Evolutionary conservation across 2,113 vertebrate species (phyloP).

Genomic region (Abramis brama): DNA sequence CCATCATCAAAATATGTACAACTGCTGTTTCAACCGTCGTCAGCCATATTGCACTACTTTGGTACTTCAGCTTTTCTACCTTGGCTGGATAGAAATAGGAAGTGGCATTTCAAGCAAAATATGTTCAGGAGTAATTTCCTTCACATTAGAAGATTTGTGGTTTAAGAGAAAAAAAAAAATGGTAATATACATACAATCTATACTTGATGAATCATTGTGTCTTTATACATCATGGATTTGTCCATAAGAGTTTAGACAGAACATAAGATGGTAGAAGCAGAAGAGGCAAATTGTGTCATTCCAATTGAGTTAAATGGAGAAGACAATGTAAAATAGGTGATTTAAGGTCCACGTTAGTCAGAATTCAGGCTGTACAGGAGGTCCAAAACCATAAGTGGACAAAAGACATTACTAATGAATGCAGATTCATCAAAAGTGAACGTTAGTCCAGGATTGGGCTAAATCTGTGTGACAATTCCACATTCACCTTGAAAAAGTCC

Average conservation of each 20-base stretch:
- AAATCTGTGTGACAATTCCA: conserved; percentile 3
- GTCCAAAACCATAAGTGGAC: conserved; percentile 34
- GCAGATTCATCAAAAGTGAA: background rate
- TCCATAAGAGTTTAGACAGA: background rate
- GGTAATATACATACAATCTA: conserved; percentile 48
- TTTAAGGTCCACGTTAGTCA: conserved; percentile 43
- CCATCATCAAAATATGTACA: conserved; percentile 27
- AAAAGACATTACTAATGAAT: conserved; percentile 39
- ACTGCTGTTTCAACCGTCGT: conserved; percentile 31
- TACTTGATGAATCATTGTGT: conserved; percentile 30
- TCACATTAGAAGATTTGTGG: conserved; percentile 38
- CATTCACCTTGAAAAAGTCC: conserved; percentile 29
- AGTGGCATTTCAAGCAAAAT: conserved; percentile 40
- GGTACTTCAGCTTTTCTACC: conserved; percentile 50
- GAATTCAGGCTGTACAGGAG: conserved; percentile 38
- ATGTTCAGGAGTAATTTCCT: conserved; percentile 28
- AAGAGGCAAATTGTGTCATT: background rate
- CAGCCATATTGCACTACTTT: conserved; percentile 46
- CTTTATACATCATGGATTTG: conserved; percentile 41
- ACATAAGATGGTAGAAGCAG: background rate
- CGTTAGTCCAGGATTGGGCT: background rate
- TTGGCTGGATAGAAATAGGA: conserved; percentile 42
- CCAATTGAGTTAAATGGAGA: background rate
- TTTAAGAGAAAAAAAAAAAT: conserved; percentile 26
- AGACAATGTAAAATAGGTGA: conserved; percentile 8